These are phyloP conservation scores for Tautogolabrus adspersus DNA, from an alignment of 2,113 vertebrate species.

Conservation along the genomic window DNA sequence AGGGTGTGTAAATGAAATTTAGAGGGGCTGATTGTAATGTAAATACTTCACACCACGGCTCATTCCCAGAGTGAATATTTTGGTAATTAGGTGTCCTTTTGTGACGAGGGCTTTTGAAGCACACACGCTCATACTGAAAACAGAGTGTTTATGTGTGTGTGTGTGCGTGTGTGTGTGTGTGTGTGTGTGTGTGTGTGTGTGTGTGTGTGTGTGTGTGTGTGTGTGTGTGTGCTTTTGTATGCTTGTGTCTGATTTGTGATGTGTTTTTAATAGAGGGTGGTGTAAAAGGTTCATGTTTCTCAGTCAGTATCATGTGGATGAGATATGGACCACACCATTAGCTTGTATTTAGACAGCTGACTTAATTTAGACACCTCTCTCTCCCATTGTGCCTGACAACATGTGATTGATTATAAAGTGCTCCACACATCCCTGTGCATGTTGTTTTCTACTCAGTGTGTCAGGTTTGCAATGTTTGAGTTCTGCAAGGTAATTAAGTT, in stretches of 20 bases:
- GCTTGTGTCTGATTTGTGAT: conserved; percentile 37
- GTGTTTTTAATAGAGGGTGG: conserved; percentile 62
- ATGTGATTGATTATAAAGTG: conserved; percentile 36
- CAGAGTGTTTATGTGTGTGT: too few species aligned
- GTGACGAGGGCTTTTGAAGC: conserved; percentile 9
- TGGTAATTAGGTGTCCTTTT: conserved; percentile 39
- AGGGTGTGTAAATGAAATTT: conserved; percentile 21
- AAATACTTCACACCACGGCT: conserved; percentile 53
- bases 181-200: not conserved
- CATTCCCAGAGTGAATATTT: conserved; percentile 51
- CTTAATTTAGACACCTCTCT: conserved; percentile 53
- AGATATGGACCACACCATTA: conserved; percentile 32
- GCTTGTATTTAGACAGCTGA: conserved; percentile 76
- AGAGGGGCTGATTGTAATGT: conserved; percentile 56
- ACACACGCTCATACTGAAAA: not conserved
- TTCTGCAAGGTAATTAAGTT: not conserved
- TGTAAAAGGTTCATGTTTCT: conserved; percentile 48
- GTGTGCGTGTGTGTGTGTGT: too few species aligned
- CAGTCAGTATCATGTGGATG: conserved; percentile 32
- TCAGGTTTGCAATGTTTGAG: not conserved
- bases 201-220: too few species aligned
- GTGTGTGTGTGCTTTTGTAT: not conserved
- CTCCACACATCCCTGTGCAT: conserved; percentile 11
- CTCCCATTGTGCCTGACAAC: conserved; percentile 45
- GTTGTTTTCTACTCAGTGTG: not conserved